These are phyloP conservation scores for Tetraodon nigroviridis DNA, from an alignment of 2,113 vertebrate genomes.

Conservation along the genomic window DNA sequence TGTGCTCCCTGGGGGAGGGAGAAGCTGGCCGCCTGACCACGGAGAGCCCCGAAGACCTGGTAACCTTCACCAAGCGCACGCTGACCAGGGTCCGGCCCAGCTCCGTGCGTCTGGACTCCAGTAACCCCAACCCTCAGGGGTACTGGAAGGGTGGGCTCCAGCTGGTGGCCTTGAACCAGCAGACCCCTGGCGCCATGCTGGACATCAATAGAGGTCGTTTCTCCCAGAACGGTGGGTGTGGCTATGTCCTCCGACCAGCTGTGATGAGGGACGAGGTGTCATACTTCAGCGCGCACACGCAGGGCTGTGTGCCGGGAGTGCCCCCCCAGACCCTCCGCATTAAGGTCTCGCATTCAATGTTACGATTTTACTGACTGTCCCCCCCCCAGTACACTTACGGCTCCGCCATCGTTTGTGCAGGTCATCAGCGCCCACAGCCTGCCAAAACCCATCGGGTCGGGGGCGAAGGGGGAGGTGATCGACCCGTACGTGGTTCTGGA, in stretches of 20 bases:
- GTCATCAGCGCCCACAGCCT: slow-evolving; percentile 96
- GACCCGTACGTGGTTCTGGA: slow-evolving; percentile 97
- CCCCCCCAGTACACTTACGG: not conserved
- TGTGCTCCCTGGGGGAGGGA: slow-evolving; percentile 92
- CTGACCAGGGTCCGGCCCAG: slow-evolving; percentile 90
- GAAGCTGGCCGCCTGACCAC: slow-evolving; percentile 88
- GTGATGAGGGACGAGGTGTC: slow-evolving; percentile 95
- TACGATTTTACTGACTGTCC: too few relatives aligned
- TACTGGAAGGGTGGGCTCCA: slow-evolving; percentile 98
- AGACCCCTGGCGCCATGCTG: slow-evolving; percentile 96
- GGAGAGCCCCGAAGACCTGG: slow-evolving; percentile 92
- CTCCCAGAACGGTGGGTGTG: slow-evolving; percentile 89
- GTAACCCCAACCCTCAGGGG: slow-evolving; percentile 94
- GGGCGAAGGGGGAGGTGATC: slow-evolving; percentile 95
- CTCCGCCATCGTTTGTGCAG: slow-evolving; percentile 29
- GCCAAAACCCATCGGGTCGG: slow-evolving; percentile 94
- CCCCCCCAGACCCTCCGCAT: slow-evolving; percentile 90
- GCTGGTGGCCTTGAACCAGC: slow-evolving; percentile 95
- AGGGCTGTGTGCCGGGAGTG: slow-evolving; percentile 90
- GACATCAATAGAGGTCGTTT: slow-evolving; percentile 94
- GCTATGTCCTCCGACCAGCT: slow-evolving; percentile 89
- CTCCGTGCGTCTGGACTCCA: slow-evolving; percentile 92
- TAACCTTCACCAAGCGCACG: slow-evolving; percentile 92
- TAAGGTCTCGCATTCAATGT: slow-evolving; percentile 66
- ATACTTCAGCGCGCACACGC: slow-evolving; percentile 95